Evolutionary conservation across 2,797 vertebrate species (phyloP), one percentile per base, ranked within the genome.

Genomic region (Macroramphosus scolopax): DNA sequence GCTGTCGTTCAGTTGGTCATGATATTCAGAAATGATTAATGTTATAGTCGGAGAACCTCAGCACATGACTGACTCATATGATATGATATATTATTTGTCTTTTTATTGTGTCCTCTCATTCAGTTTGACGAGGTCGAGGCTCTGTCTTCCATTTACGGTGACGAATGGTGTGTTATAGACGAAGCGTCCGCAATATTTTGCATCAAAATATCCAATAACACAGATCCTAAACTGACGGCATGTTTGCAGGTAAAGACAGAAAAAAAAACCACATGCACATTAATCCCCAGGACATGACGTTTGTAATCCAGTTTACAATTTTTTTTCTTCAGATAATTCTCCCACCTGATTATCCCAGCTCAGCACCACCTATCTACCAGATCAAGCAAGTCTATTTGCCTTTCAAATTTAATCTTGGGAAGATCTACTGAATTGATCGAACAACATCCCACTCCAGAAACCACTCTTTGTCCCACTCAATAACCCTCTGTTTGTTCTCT

Each of bases 81-180:
- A 30, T 25, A 22, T 57, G 8, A 35, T 68, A 17, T 2, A 44
- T 32, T 17, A 15, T 29, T 29, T 17, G 4, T 8, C 51, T 26
- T 37, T 9, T 54, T 36, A 5, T 41, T 16, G 48, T 68, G 62
- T 37, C 47, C 31, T 38, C 18, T 49, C 7, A 6, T 59, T 25
- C n/a, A 98, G 96, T 89, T 90, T 15, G 96, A 98, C 77, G 96
- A 98, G 87, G 88, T 97, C 0, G 95, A 98, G 88, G 96, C 95
- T 5, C 89, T 98, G 57, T 93, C 96, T 7, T 93, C 95, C 4
- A 98, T 98, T 75, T 98, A 98, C 25, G 95, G 92, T 1, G 93
- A 98, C 12, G 95, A 98, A 11, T 98, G 96, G 96, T 97, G 94
- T 79, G 92, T 93, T 58, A 89, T 98, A 60, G 93, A 98, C 61